phyloP scores from a whole-genome alignment of 2,797 vertebrate species.

The Cheirogaleus major region DNA sequence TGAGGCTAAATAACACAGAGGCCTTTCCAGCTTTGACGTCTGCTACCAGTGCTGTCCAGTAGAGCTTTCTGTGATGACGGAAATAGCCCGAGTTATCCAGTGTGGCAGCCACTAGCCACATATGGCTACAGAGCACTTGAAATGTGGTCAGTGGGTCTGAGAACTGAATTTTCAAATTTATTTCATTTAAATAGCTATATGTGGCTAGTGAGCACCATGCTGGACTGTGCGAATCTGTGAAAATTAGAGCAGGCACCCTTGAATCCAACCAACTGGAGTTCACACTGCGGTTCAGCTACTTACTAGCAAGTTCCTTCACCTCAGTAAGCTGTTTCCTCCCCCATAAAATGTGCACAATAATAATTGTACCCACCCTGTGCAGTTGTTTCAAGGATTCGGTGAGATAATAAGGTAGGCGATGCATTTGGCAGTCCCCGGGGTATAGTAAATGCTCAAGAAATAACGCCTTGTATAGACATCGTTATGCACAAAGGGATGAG shows the following conservation, averaged over 20 bases:
- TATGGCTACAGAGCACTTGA: background rate
- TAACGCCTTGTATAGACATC: background rate
- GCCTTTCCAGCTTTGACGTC: background rate
- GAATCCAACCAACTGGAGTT: background rate
- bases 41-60: background rate
- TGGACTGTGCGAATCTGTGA: background rate
- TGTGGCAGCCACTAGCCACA: background rate
- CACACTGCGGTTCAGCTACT: background rate
- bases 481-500: background rate
- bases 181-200: background rate
- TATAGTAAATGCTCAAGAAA: slow-evolving; percentile 46
- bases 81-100: background rate
- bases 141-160: background rate
- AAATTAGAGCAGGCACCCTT: background rate
- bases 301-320: background rate
- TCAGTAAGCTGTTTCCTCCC: background rate
- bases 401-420: background rate
- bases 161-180: background rate
- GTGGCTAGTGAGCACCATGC: background rate
- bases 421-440: slow-evolving; percentile 46
- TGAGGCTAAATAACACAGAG: background rate
- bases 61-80: background rate
- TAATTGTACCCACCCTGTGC: background rate
- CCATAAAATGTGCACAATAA: background rate
- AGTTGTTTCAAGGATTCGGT: background rate